These are phyloP conservation scores for Trachythela sp. DNA, from an alignment of 64 coral and sea anemone genomes.

Conservation along the genomic window DNA sequence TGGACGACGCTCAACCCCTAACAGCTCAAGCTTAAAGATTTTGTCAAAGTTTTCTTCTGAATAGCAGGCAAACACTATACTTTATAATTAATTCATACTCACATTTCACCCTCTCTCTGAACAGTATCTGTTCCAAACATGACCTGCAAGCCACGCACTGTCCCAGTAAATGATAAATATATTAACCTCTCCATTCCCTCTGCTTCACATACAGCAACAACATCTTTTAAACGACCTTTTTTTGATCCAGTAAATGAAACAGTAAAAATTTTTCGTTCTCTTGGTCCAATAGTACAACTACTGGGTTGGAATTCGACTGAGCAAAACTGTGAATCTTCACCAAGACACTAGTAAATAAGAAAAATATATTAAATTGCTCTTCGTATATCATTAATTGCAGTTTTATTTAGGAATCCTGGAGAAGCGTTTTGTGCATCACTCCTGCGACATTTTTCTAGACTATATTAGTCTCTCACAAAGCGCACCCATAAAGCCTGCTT, in stretches of 20 bases:
- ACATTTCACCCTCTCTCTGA: not conserved
- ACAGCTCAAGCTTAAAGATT: too few relatives aligned
- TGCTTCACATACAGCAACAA: conserved; percentile 67
- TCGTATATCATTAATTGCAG: too few relatives aligned
- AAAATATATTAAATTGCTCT: not conserved
- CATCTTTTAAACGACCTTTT: conserved; percentile 53
- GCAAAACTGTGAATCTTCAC: not conserved
- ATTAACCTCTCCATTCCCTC: conserved; percentile 62
- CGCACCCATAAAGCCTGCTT: too few relatives aligned
- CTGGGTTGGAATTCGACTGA: conserved; percentile 65
- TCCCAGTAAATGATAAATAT: conserved; percentile 60
- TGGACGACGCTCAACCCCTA: too few relatives aligned
- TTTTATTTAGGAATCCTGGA: too few relatives aligned
- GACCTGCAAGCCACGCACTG: conserved; percentile 70
- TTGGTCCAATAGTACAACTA: conserved; percentile 50
- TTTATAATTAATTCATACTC: not conserved
- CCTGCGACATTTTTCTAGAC: too few relatives aligned
- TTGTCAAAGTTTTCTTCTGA: too few relatives aligned
- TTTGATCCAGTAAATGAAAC: conserved; percentile 67
- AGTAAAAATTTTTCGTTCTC: conserved; percentile 56
- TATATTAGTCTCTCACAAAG: too few relatives aligned
- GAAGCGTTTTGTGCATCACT: too few relatives aligned
- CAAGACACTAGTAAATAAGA: not conserved
- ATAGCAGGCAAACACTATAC: too few relatives aligned
- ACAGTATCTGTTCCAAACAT: conserved; percentile 53